Percentiles rank a stretch among this genome's conserved stretches.
phyloP scores from a whole-genome alignment of 2,888 invertebrate genomes.

The Rhagophthalmus giganteus region DNA sequence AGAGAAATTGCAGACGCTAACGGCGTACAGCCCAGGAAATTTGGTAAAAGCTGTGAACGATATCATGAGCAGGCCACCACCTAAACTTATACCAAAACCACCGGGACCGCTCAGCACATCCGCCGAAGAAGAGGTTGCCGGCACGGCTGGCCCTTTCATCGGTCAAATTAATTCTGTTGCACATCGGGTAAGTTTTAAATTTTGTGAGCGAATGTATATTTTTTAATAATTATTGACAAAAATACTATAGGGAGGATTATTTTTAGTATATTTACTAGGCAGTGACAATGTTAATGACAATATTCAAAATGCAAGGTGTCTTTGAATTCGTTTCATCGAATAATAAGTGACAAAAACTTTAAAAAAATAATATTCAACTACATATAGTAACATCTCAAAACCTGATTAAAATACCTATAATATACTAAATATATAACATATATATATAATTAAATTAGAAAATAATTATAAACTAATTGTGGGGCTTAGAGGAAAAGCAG shows the following conservation, averaged over 20 bases:
- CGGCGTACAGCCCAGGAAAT: slow-evolving; percentile 41
- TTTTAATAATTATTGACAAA: neutral
- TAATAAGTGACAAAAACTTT: neutral
- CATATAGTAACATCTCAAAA: neutral
- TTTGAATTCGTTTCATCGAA: neutral
- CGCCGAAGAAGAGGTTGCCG: slow-evolving; percentile 49
- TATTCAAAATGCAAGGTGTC: too few relatives aligned
- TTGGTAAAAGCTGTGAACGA: slow-evolving; percentile 47
- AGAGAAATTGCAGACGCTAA: slow-evolving; percentile 16
- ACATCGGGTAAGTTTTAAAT: slow-evolving; percentile 46
- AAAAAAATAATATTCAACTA: neutral
- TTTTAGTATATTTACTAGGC: too few relatives aligned
- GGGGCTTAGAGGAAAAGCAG: too few relatives aligned
- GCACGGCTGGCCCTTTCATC: slow-evolving; percentile 48
- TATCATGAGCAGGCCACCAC: slow-evolving; percentile 50
- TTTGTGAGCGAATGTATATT: too few relatives aligned
- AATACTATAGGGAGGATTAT: too few relatives aligned
- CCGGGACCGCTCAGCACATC: slow-evolving; percentile 54
- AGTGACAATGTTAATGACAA: too few relatives aligned
- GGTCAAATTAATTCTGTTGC: slow-evolving; percentile 50
- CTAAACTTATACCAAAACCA: slow-evolving; percentile 56
- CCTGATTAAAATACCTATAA: too few relatives aligned
- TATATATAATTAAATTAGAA: too few relatives aligned
- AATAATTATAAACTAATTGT: too few relatives aligned
- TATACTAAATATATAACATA: too few relatives aligned